Evolutionary conservation across 2,113 vertebrate species (phyloP), one percentile per base, ranked within the genome.

Genomic region (Burhinus oedicnemus): DNA sequence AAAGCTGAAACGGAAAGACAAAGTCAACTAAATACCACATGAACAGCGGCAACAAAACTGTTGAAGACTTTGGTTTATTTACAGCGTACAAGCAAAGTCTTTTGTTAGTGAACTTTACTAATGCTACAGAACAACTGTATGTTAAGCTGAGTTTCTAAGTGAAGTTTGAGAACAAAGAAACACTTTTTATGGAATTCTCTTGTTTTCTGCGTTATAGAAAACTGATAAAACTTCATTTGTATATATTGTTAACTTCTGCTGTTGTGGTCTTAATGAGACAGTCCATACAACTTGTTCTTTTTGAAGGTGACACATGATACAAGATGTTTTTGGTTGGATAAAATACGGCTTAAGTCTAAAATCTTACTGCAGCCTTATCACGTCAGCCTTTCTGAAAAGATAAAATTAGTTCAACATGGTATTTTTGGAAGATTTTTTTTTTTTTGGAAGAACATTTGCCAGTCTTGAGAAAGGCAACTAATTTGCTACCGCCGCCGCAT

Each of bases 1-100:
- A 98, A 97, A 89, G 92, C 97, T 4, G 91, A 93, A 89, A 96
- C 90, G 6, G 98, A 98, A 87, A 95, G 97, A 42, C 94, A 96
- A 13, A 94, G 85, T 5, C 93, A 97, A 25, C 93, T 70, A 11
- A 96, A 15, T 11, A 26, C 38, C 93, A 93, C 95, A 42, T 96
- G 96, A 95, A 20, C 30, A 69, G 13, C 30, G 84, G 66, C 83
- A 66, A 25, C 71, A 51, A 8, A 52, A 15, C 57, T 77, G 44
- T 77, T 8, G 45, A 16, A 55, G 38, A 5, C 70, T 66, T 20
- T 5, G 15, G 12, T 68, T 47, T 88, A 61, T 85, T 76, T 57
- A 49, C 47, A 9, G 60, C 45, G 20, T 72, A 62, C 78, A 81
- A 38, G 51, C 52, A 38, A 38, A n/a, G 32, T 38, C 71, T 71